Conservation (phyloP, 2,888 invertebrate genomes). For the Caenorhabditis sp. region DNA sequence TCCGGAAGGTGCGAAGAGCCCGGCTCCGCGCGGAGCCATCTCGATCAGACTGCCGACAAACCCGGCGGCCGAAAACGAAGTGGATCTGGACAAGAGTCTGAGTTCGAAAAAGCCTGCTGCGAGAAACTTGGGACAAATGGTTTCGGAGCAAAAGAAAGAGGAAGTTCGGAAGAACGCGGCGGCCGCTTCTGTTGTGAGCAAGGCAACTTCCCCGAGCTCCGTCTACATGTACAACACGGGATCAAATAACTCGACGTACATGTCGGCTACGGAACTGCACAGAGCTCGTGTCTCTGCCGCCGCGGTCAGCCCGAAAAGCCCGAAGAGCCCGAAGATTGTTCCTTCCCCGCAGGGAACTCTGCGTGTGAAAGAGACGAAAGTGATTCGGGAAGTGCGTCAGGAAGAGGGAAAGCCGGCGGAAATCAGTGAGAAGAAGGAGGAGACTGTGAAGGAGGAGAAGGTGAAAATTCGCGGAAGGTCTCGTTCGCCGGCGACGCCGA, state of each 20-base stretch:
- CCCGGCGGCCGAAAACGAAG: slow-evolving; percentile 9
- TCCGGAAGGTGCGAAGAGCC: too few relatives aligned
- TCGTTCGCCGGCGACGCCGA: slow-evolving; percentile 23
- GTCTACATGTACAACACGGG: slow-evolving; percentile 23
- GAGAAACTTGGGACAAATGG: slow-evolving; percentile 3
- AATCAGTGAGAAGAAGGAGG: slow-evolving; percentile 50
- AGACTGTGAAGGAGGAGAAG: slow-evolving; percentile 50
- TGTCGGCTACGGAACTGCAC: slow-evolving; percentile 10
- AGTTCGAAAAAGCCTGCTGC: slow-evolving; percentile 25
- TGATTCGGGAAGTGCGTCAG: slow-evolving; percentile 51
- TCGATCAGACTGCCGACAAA: neutral
- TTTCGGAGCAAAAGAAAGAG: slow-evolving; percentile 11
- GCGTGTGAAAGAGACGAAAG: slow-evolving; percentile 55
- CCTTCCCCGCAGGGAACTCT: slow-evolving; percentile 32
- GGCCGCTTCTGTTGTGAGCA: slow-evolving; percentile 5
- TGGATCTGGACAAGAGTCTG: slow-evolving; percentile 54
- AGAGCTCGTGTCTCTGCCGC: slow-evolving; percentile 8
- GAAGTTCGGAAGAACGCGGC: slow-evolving; percentile 7
- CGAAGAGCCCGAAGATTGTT: too few relatives aligned
- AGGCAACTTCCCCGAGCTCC: slow-evolving; percentile 11
- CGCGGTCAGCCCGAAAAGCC: neutral
- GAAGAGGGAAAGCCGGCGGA: slow-evolving; percentile 39
- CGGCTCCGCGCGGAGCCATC: neutral
- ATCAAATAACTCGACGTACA: slow-evolving; percentile 14
- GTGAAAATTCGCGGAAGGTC: slow-evolving; percentile 29